Base-by-base conservation (phyloP, 2,888 invertebrate genomes). In the Limnephilus auricula region DNA sequence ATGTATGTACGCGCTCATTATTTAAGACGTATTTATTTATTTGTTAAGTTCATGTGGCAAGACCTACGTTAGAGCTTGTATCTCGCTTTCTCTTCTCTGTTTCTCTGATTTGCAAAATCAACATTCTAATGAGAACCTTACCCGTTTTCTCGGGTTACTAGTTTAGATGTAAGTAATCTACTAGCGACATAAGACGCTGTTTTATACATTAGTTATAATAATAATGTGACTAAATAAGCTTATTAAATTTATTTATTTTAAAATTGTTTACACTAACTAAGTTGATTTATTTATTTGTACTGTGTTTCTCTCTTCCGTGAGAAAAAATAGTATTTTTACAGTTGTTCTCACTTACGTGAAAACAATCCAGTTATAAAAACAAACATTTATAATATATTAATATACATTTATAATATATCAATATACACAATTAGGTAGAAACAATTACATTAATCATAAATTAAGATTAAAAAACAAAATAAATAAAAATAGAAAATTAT, bases 41-140 rank as follows among this genome's bases (percentile, higher is more conserved):
- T n/a, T n/a, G n/a, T n/a, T 82, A 82, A 82, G 82, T 82, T 82
- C 82, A 82, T 18, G 82, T 10, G 82, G 25, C 82, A 82, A 82
- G 82, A 82, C 82, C 82, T 37, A 32, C 18, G 82, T 37, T 32
- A 25, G 32, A 82, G 37, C 32, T 32, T 65, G 65, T 65, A n/a
- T 82, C 34, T 32, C 25, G 82, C 82, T 82, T 82, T 82, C 82
- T 82, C 82, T 82, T 82, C 18, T 82, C 82, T 82, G 25, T 32
- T 34, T 82, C 18, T 32, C 25, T 82, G 34, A 15, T 82, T 82
- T 25, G 82, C 34, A 82, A 82, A 34, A 82, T 82, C 82, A 82
- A 82, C 82, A 82, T 82, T 82, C 82, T 82, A 82, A 82, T 82
- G 37, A 10, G 65, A 65, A 65, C 65, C n/a, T 50, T 50, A 50